Base-by-base conservation (phyloP, 2,113 vertebrate species). In the Aix galericulata region DNA sequence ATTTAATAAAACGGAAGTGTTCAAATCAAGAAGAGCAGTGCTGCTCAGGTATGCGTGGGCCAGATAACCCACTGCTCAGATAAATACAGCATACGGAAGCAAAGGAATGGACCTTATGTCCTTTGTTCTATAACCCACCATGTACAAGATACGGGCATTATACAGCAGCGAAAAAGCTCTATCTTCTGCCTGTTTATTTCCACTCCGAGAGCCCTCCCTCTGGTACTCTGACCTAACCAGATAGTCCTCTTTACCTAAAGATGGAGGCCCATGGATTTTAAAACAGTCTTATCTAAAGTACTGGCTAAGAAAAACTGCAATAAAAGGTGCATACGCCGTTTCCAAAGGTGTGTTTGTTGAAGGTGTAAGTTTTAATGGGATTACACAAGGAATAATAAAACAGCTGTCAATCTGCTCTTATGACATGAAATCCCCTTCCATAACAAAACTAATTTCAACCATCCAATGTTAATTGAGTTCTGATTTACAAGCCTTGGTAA, bases 311-410 rank as follows among this genome's bases (percentile, higher is more conserved):
- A 86, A 80, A n/a, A 7, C 80, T 52, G n/a, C 6, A 2, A 29
- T 59, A 74, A 59, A 90, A 90, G n/a, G 26, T 7, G 1, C 8
- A 18, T 68, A 23, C 94, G 89, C 32, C 11, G 4, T 67, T 90
- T 90, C n/a, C 40, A 86, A 82, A 77, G 60, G 20, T 32, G 42
- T 78, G 32, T 34, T 93, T 68, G 72, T 87, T 91, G 82, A 86
- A 68, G 64, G 29, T 18, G 64, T 73, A 82, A 62, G 22, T 42
- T 85, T 59, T 44, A 82, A 55, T 34, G 32, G 22, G 67, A 88
- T 74, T 90, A 26, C 34, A 38, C 6, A 11, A 79, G 8, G 89
- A 82, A 85, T 48, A 75, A 17, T 15, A 68, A 87, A 89, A 32
- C 32, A 52, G 50, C 56, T 72, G 29, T 53, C 48, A 27, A 26